phyloP scores from a whole-genome alignment of 2,797 vertebrate genomes.

The Spondyliosoma cantharus region DNA sequence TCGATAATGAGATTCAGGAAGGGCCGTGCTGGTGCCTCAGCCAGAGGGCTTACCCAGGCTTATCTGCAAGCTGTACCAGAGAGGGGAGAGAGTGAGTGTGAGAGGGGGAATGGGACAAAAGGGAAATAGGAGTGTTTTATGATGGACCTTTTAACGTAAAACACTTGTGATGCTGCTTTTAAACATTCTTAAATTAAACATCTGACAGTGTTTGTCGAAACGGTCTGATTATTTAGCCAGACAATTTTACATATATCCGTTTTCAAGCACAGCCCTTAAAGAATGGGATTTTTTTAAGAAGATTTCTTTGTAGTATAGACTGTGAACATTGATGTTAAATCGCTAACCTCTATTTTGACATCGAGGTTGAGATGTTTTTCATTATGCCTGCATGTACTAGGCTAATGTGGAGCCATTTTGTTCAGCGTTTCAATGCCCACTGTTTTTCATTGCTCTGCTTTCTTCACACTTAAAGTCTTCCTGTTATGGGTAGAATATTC shows the following conservation, averaged over 20 bases:
- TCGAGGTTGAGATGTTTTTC: background rate
- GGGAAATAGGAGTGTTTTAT: constrained; percentile 15
- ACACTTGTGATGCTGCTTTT: constrained; percentile 13
- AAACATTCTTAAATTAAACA: constrained; percentile 28
- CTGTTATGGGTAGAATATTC: background rate
- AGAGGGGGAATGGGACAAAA: background rate
- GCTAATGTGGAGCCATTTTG: background rate
- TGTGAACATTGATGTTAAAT: background rate
- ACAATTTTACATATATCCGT: constrained; percentile 12
- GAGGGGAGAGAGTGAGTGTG: constrained; percentile 5
- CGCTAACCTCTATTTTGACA: background rate
- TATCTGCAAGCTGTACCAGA: constrained; percentile 73
- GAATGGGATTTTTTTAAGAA: background rate
- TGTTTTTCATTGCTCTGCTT: background rate
- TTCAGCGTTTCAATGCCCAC: background rate
- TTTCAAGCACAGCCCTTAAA: too few species aligned
- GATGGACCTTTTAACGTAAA: constrained; percentile 32
- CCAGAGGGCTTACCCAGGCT: constrained; percentile 77
- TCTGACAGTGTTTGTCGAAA: constrained; percentile 18
- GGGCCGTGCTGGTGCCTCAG: constrained; percentile 63
- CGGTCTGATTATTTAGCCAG: constrained; percentile 1
- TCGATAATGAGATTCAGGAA: constrained; percentile 75
- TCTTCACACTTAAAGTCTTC: background rate
- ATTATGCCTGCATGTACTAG: background rate
- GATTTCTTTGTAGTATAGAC: background rate